Evolutionary conservation across 23 tunicate genomes (phyloP).

Genomic region (Phallusia fumigata): DNA sequence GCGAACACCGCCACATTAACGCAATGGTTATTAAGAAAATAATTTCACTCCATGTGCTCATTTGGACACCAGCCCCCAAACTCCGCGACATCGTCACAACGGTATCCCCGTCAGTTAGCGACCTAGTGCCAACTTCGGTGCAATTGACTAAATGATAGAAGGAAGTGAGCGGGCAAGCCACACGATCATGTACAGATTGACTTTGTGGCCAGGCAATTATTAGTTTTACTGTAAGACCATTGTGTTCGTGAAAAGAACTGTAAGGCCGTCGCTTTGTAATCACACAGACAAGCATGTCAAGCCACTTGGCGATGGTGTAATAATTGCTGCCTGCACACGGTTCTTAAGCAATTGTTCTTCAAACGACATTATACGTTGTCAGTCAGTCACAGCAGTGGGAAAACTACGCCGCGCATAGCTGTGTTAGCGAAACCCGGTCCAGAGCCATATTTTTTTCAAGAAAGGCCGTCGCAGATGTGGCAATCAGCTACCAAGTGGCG

Average conservation of each 20-base stretch:
- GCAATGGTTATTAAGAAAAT: background rate
- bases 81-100: background rate
- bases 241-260: background rate
- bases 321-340: background rate
- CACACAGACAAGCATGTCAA: conserved; percentile 5
- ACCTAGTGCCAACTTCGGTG: background rate
- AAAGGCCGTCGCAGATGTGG: background rate
- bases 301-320: background rate
- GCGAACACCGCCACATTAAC: background rate
- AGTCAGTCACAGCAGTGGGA: background rate
- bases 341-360: background rate
- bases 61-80: background rate
- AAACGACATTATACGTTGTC: conserved; percentile 14
- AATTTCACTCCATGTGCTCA: background rate
- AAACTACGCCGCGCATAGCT: background rate
- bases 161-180: background rate
- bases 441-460: background rate
- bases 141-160: background rate
- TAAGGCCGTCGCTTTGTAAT: background rate
- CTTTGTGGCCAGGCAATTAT: background rate
- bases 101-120: too few relatives aligned
- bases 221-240: conserved; percentile 5
- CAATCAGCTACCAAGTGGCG: background rate
- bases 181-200: background rate
- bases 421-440: background rate